Evolutionary conservation across 1,140 invertebrate genomes (phyloP), one percentile per base, ranked within the genome.

Genomic region (Mycetomoellerius zeteki): DNA sequence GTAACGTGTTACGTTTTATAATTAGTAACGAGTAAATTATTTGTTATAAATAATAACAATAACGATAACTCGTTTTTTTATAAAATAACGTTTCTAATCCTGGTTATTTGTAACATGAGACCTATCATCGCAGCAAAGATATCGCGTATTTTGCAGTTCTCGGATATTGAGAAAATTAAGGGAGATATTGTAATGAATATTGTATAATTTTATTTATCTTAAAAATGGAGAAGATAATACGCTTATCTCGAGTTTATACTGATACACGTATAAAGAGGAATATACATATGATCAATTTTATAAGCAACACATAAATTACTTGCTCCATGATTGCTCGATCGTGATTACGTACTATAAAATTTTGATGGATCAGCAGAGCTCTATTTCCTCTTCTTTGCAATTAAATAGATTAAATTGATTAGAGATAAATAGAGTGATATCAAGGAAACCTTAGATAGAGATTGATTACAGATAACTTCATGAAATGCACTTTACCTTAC

Each of bases 341-440:
- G 14, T 58, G 19, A 60, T 76, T 58, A 33, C 2, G 19, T 33
- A 24, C 3, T 58, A 76, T 12, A 30, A 12, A 52, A 76, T 43
- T 33, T 58, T 58, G 54, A 76, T 76, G 2, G 19, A 75, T 14
- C n/a, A 75, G 27, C 27, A 37, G 7, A 30, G 24, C 14, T 50
- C 47, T 30, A 37, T 24, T 76, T 43, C 14, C 33, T 21, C 16
- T n/a, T 60, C 30, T 33, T 37, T 7, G 30, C 3, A 14, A 75
- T 75, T 75, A 75, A 27, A 75, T 76, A 24, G 54, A 76, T 76
- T 37, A 58, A 76, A 58, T n/a, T 37, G 54, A 76, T 60, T 58
- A 21, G 33, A 58, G 43, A 58, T 65, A 78, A 56, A 78, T 54
- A 19, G 19, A 50, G 52, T 47, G 27, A 50, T 33, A 78, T 1